A percentile compares a stretch with the other conserved stretches of the same genome.
Evolutionary conservation across 2,797 vertebrate species (phyloP).

Genomic region (Acomys russatus): DNA sequence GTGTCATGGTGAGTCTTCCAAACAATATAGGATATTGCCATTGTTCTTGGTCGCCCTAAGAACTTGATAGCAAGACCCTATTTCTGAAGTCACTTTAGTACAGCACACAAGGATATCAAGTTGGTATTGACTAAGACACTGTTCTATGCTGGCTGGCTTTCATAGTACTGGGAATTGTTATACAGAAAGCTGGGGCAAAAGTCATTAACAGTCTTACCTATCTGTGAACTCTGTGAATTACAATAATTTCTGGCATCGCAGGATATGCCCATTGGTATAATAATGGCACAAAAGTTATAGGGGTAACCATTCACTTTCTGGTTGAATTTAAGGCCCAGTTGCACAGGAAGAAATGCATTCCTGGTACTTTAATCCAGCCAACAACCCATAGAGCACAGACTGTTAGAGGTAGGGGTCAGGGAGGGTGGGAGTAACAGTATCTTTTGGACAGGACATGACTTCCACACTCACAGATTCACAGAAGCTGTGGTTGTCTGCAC

Average conservation of each 20-base stretch:
- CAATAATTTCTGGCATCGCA: neutral
- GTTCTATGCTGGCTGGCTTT: neutral
- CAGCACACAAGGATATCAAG: neutral
- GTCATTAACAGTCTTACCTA: neutral
- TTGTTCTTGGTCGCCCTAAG: neutral
- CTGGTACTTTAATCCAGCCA: neutral
- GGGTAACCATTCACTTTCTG: neutral
- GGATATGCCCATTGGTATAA: neutral
- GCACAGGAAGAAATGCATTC: neutral
- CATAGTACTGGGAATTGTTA: neutral
- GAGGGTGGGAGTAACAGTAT: neutral
- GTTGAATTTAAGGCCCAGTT: neutral
- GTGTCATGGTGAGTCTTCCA: neutral
- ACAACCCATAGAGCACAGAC: no score
- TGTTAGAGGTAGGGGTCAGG: neutral
- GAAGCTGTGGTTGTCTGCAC: neutral
- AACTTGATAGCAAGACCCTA: neutral
- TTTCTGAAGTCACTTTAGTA: neutral
- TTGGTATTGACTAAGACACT: neutral
- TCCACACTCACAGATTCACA: neutral
- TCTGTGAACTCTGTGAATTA: neutral
- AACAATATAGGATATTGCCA: neutral
- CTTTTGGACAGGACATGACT: neutral
- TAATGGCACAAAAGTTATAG: neutral
- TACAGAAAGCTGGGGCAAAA: neutral